A percentile compares a stretch with the other conserved stretches of the same genome.
phyloP scores from a whole-genome alignment of 2,797 vertebrate species.

The Myotis myotis region DNA sequence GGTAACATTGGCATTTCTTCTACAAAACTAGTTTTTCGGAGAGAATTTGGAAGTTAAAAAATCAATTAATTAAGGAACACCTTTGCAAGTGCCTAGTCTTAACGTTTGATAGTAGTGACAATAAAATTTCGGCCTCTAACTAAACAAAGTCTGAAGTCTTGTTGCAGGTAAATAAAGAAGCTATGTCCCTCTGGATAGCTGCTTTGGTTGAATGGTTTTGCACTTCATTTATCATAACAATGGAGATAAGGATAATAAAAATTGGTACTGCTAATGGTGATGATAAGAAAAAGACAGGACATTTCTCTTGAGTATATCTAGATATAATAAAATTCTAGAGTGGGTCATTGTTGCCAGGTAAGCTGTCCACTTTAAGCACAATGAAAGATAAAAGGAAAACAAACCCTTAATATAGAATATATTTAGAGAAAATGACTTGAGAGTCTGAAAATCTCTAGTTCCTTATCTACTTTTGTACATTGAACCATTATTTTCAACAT shows the following conservation, averaged over 20 bases:
- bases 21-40: background rate
- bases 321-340: constrained; percentile 49
- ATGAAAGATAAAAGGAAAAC: background rate
- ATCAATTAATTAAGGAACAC: background rate
- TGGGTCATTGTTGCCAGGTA: background rate
- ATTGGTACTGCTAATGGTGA: constrained; percentile 39
- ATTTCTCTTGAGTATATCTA: constrained; percentile 58
- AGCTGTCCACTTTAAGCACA: background rate
- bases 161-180: constrained; percentile 56
- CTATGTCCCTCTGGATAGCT: constrained; percentile 15
- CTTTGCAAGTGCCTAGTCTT: background rate
- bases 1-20: background rate
- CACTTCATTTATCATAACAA: constrained; percentile 61
- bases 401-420: background rate
- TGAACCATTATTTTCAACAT: background rate
- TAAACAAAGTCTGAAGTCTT: background rate
- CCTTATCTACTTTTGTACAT: background rate
- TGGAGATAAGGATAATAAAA: constrained; percentile 67
- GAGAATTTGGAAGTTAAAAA: background rate
- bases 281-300: constrained; percentile 68
- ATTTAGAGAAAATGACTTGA: background rate
- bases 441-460: background rate
- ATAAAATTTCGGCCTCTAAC: background rate
- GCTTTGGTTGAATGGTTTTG: constrained; percentile 38
- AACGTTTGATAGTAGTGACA: background rate